These are phyloP conservation scores for Periparus ater DNA, from an alignment of 2,797 vertebrate species.

Conservation along the genomic window DNA sequence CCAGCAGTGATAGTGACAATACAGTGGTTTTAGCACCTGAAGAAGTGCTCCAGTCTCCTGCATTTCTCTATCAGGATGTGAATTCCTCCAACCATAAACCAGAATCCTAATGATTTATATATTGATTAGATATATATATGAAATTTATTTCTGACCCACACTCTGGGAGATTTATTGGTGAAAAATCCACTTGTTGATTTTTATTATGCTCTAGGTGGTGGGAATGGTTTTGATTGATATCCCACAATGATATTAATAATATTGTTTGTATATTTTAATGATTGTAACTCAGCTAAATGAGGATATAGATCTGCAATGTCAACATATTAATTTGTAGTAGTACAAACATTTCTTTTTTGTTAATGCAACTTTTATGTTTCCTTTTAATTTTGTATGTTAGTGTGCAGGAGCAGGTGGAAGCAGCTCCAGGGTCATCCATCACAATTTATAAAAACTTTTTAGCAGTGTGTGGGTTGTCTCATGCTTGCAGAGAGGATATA, in stretches of 20 bases:
- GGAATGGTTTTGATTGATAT: slow-evolving; percentile 15
- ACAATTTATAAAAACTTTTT: not conserved
- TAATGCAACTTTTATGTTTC: not conserved
- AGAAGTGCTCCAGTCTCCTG: not conserved
- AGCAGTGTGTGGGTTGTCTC: not conserved
- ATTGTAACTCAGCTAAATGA: slow-evolving; percentile 44
- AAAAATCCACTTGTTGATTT: not conserved
- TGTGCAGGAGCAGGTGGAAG: not conserved
- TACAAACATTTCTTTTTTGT: not conserved
- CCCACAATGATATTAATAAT: not conserved
- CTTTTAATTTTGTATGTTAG: not conserved
- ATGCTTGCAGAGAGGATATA: not conserved
- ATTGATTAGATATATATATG: not conserved
- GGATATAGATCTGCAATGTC: not conserved
- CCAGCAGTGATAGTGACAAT: not conserved
- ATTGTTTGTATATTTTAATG: slow-evolving; percentile 1
- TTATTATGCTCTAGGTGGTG: not conserved
- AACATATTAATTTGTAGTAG: not conserved
- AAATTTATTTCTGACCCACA: not conserved
- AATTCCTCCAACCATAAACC: not conserved
- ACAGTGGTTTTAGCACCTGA: not conserved
- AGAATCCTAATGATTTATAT: slow-evolving; percentile 4
- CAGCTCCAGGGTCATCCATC: not conserved
- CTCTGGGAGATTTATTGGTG: slow-evolving; percentile 15
- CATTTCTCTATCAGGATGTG: not conserved